Evolutionary conservation across 2,113 vertebrate species (phyloP), one percentile per base, ranked within the genome.

Genomic region (Anhinga rufa): DNA sequence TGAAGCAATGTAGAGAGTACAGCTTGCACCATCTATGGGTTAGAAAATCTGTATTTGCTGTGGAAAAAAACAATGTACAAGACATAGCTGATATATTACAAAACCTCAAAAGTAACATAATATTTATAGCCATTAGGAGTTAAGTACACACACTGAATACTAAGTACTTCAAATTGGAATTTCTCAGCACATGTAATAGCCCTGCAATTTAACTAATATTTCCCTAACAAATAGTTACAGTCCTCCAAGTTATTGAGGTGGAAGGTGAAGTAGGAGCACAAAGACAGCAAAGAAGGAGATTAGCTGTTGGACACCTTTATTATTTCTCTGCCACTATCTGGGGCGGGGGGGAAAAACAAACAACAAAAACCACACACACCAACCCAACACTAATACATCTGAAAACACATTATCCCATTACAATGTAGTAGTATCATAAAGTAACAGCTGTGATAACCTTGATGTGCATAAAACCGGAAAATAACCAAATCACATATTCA

Each of bases 391-490:
- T 82, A 87, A 92, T 44, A 68, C 28, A 95, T 91, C 80, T 93
- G 77, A 90, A 93, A 91, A 90, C 40, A 95, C 68, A 86, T 92
- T 94, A 97, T 87, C 81, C 77, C 77, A 70, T 94, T 85, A 95
- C 81, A 95, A 36, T 69, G 57, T 44, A 82, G 48, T 57, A 95
- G 36, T 54, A 95, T 85, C 88, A 81, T 51, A 38, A 86, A 82
- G 46, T 66, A 96, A 84, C 81, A 89, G 70, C 54, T 95, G 74
- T 70, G 95, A 95, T 96, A 96, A 93, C 71, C 93, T 49, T 76
- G 69, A 68, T 93, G 79, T 78, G 81, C 93, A 94, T 55, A 89
- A 91, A 90, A 42, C 81, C 1, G 3, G 90, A 86, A 96, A 97
- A 97, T 55, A 95, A 93, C 75, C 57, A 94, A 94, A 94, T 87